phyloP scores from a whole-genome alignment of 2,888 invertebrate genomes.

The Dynastes hyllus region DNA sequence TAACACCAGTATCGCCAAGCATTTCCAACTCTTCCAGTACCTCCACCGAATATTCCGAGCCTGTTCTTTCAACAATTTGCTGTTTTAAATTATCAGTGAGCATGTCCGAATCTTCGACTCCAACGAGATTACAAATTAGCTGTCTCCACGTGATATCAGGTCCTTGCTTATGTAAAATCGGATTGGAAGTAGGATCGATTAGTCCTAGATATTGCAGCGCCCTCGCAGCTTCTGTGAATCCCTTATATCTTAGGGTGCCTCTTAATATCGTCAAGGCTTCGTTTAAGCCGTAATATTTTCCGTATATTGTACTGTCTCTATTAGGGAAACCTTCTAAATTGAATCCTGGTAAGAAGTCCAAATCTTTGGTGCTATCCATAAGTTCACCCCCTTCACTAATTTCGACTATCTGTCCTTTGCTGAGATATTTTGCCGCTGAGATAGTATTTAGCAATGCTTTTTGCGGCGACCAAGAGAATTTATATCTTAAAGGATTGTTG shows the following conservation, averaged over 20 bases:
- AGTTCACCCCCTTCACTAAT: slow-evolving; percentile 92
- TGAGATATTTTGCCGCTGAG: slow-evolving; percentile 85
- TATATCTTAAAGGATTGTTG: slow-evolving; percentile 91
- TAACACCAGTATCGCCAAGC: slow-evolving; percentile 86
- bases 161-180: slow-evolving; percentile 94
- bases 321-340: slow-evolving; percentile 98
- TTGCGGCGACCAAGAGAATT: slow-evolving; percentile 98
- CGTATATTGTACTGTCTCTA: slow-evolving; percentile 94
- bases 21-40: slow-evolving; percentile 91
- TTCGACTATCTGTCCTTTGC: slow-evolving; percentile 80
- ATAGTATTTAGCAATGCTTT: slow-evolving; percentile 94
- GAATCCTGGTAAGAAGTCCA: slow-evolving; percentile 97
- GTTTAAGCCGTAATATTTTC: slow-evolving; percentile 89
- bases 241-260: slow-evolving; percentile 84
- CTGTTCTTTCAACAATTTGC: slow-evolving; percentile 87
- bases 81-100: slow-evolving; percentile 95
- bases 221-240: slow-evolving; percentile 92
- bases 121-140: slow-evolving; percentile 89
- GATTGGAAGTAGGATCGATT: slow-evolving; percentile 88
- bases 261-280: slow-evolving; percentile 92
- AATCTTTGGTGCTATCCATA: slow-evolving; percentile 84
- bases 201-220: slow-evolving; percentile 92
- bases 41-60: slow-evolving; percentile 79
- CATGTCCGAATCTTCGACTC: slow-evolving; percentile 88
- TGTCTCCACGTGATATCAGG: slow-evolving; percentile 96